Percentiles rank a stretch among this genome's conserved stretches.
Evolutionary conservation across 2,888 invertebrate species (phyloP).

Genomic region (Amphipyra berbera): DNA sequence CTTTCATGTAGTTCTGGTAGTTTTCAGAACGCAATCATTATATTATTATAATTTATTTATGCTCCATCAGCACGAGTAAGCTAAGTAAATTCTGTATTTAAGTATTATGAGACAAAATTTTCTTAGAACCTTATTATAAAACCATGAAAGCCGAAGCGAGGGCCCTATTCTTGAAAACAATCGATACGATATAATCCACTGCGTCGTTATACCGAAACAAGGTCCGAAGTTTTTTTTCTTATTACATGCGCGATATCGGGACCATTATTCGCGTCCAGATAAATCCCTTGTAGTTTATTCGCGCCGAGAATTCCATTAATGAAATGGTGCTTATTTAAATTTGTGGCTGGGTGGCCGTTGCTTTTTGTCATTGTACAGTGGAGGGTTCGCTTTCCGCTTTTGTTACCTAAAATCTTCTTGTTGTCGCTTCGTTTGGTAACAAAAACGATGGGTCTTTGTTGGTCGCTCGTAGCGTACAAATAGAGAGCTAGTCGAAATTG

Average conservation of each 20-base stretch:
- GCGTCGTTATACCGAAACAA: constrained; percentile 5
- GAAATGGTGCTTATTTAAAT: constrained; percentile 61
- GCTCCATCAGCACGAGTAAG: too few relatives aligned
- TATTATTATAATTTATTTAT: too few relatives aligned
- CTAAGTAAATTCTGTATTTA: too few relatives aligned
- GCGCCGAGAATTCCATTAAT: constrained; percentile 57
- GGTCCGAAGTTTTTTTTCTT: constrained; percentile 4
- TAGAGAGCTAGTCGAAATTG: background rate
- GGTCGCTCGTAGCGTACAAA: constrained; percentile 1
- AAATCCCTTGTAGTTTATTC: constrained; percentile 52
- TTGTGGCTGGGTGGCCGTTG: constrained; percentile 35
- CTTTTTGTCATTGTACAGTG: constrained; percentile 37
- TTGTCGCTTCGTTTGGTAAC: constrained; percentile 37
- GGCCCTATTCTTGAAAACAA: too few relatives aligned
- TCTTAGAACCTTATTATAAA: too few relatives aligned
- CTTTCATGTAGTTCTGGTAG: too few relatives aligned
- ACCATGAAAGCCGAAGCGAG: too few relatives aligned
- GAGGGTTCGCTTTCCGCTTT: constrained; percentile 28
- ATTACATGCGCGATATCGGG: constrained; percentile 1
- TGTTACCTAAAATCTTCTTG: constrained; percentile 40
- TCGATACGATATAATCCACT: background rate
- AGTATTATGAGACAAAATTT: too few relatives aligned
- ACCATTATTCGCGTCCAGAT: constrained; percentile 26
- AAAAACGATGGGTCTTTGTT: constrained; percentile 31
- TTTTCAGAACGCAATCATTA: too few relatives aligned